Evolutionary conservation across 1,140 invertebrate genomes (phyloP).

Genomic region (Drosophila prosaltans): DNA sequence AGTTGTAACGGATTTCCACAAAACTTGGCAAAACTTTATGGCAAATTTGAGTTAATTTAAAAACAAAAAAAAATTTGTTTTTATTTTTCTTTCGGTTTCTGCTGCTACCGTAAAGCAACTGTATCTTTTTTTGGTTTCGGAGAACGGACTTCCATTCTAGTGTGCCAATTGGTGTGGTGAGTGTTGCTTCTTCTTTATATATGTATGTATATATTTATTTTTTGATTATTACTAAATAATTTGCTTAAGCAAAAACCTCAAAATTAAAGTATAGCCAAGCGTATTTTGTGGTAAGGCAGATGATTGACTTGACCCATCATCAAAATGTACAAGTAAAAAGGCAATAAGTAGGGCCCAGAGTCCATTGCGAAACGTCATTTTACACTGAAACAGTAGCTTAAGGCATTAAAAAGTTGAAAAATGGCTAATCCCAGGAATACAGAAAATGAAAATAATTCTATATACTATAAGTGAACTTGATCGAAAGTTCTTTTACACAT

Average conservation of each 20-base stretch:
- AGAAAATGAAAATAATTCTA: too few species aligned
- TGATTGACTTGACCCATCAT: constrained; percentile 10
- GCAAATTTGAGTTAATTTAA: constrained; percentile 14
- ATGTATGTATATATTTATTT: neutral
- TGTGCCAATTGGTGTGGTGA: constrained; percentile 1
- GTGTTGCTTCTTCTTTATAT: constrained; percentile 23
- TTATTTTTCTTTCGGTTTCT: constrained; percentile 9
- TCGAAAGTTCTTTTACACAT: too few species aligned
- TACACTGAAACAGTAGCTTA: too few species aligned
- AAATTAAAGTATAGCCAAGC: constrained; percentile 4
- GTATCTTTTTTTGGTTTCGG: constrained; percentile 18
- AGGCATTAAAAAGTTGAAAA: too few species aligned
- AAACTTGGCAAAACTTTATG: constrained; percentile 53
- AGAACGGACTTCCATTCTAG: constrained; percentile 10
- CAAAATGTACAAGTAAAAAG: neutral
- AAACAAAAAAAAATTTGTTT: neutral
- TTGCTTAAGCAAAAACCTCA: constrained; percentile 20
- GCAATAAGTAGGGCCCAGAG: neutral
- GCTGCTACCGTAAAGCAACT: constrained; percentile 21
- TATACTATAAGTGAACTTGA: too few species aligned
- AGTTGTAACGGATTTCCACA: constrained; percentile 63
- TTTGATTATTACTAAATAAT: constrained; percentile 44
- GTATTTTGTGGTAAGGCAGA: constrained; percentile 6
- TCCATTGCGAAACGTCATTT: neutral
- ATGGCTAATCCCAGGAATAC: too few species aligned